Evolutionary conservation across 2,797 vertebrate genomes (phyloP).

Genomic region (Phalanger gymnotis): DNA sequence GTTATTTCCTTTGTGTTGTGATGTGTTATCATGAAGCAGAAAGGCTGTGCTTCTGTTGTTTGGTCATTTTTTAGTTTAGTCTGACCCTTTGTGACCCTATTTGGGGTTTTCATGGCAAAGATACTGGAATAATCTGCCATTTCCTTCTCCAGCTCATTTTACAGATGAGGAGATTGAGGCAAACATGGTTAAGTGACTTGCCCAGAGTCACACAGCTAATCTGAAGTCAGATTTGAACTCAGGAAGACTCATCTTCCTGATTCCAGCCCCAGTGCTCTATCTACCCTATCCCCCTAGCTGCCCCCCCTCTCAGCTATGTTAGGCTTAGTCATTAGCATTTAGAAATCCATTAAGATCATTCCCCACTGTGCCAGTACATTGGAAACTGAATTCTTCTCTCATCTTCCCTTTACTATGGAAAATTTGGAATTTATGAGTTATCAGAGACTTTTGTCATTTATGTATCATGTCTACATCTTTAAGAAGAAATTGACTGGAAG

Average conservation of each 20-base stretch:
- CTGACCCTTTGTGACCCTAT: not conserved
- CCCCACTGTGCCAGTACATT: not conserved
- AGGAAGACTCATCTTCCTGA: not conserved
- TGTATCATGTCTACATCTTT: slow-evolving; percentile 56
- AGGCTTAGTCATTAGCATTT: slow-evolving; percentile 65
- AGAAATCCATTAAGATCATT: slow-evolving; percentile 68
- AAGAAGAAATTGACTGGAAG: slow-evolving; percentile 65
- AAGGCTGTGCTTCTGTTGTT: not conserved
- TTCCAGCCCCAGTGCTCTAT: not conserved
- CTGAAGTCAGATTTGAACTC: not conserved
- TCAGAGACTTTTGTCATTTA: slow-evolving; percentile 59
- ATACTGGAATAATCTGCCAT: not conserved
- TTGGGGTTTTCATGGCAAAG: not conserved
- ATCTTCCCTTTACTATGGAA: slow-evolving; percentile 20
- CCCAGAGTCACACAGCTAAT: not conserved
- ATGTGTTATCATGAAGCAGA: not conserved
- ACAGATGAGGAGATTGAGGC: not conserved
- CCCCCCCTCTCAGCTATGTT: slow-evolving; percentile 46
- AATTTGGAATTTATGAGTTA: slow-evolving; percentile 59
- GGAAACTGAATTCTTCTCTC: not conserved
- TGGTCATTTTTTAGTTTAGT: not conserved
- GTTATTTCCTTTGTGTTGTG: not conserved
- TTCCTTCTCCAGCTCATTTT: not conserved
- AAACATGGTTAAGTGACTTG: not conserved
- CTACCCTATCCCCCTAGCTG: not conserved